Base-by-base conservation (phyloP, 2,888 invertebrate species). In the Melipona beecheii region DNA sequence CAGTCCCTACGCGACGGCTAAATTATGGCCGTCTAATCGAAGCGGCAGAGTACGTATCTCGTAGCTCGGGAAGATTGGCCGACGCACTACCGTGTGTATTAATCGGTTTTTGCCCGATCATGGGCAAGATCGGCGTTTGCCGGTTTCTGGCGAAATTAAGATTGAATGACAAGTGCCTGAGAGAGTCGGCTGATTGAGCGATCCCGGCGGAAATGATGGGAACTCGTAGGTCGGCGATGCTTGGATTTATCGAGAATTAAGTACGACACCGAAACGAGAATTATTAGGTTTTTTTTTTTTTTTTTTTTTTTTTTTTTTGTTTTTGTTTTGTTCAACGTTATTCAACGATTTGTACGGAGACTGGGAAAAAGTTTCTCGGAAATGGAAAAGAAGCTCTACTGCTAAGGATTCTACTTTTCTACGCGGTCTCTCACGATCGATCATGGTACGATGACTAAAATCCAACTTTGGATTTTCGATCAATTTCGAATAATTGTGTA, bases 11-110 rank as follows among this genome's bases (percentile, higher is more conserved):
- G 24, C 64, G 54, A 76, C 75, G 75, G 75, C 43, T 74, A 80
- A 85, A 76, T 85, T 80, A 85, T 75, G 77, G 71, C 71, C 71
- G 76, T 75, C 76, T 74, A 71, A 85, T 85, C 84, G 75, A 70
- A 71, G 73, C 84, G 36, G 21, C 50, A 52, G 77, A 70, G 73
- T 71, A 31, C 31, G 31, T 31, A 80, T 71, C 74, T 66, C 56
- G 78, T 13, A 21, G 54, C 64, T 58, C 17, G 31, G 36, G 68
- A 73, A 58, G 78, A 74, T 74, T 64, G 56, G 71, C 21, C 27
- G 66, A 31, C 43, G 64, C 65, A n/a, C 27, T 13, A 49, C 43
- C 66, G 69, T 64, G 77, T 58, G 81, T 74, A 83, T 83, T 81
- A 81, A 83, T 83, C 76, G 83, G 76, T 83, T 80, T 80, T 80